Percentiles rank a stretch among this genome's conserved stretches.
Conservation (phyloP, 2,113 vertebrate genomes). For the Bubo bubo region DNA sequence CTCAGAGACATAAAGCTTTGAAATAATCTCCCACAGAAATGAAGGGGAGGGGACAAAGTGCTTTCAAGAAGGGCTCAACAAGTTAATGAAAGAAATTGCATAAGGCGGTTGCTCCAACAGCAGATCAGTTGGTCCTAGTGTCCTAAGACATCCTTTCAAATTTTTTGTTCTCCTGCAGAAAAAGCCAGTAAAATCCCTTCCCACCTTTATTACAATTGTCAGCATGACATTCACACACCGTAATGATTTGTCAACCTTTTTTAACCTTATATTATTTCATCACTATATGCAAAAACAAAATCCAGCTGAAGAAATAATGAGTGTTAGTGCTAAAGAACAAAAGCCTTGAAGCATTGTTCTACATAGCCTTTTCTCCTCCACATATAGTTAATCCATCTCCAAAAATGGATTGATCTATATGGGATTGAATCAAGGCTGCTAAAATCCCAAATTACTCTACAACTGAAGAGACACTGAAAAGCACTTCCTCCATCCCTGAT, state of each 20-base stretch:
- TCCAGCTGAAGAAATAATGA: background rate
- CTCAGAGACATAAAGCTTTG: conserved; percentile 2
- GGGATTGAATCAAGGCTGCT: background rate
- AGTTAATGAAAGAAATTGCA: background rate
- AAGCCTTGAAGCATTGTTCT: background rate
- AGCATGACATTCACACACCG: background rate
- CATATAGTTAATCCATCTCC: background rate
- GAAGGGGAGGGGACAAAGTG: background rate
- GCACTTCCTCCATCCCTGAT: background rate
- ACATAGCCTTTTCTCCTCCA: background rate
- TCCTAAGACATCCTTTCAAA: background rate
- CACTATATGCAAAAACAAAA: background rate
- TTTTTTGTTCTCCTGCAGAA: background rate
- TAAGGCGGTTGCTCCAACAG: background rate
- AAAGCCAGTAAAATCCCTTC: background rate
- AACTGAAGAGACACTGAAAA: background rate
- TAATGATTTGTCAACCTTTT: background rate
- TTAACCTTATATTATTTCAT: background rate
- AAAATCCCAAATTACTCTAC: background rate
- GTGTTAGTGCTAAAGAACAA: background rate
- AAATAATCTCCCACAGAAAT: background rate
- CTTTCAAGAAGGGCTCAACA: background rate
- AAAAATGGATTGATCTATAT: background rate
- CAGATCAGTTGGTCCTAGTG: background rate
- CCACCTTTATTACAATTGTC: background rate